Evolutionary conservation across 2,113 vertebrate species (phyloP).

Genomic region (Ranitomeya imitator): DNA sequence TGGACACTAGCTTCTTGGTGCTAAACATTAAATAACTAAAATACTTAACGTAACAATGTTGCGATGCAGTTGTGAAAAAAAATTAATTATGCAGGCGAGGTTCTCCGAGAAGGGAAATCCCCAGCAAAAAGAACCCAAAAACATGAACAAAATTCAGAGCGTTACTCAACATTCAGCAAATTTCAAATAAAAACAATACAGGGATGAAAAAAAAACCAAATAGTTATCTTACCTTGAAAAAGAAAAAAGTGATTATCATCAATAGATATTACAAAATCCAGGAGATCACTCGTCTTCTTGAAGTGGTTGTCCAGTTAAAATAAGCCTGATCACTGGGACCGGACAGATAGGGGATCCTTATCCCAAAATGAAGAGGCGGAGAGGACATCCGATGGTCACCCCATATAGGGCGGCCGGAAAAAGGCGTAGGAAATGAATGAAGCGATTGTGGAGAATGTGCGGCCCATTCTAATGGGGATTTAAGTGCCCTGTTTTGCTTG

Average conservation of each 20-base stretch:
- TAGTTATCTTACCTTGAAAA: too few species aligned
- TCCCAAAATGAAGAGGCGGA: too few species aligned
- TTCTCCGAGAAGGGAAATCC: not conserved
- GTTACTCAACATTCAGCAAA: not conserved
- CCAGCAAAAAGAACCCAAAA: not conserved
- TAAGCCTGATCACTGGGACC: too few species aligned
- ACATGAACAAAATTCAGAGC: not conserved
- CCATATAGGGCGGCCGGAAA: too few species aligned
- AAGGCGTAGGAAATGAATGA: too few species aligned
- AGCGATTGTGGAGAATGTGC: too few species aligned
- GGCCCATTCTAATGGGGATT: too few species aligned
- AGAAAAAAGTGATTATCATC: too few species aligned
- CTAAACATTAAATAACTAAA: not conserved
- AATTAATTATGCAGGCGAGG: not conserved
- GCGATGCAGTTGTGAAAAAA: not conserved
- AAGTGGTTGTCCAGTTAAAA: not conserved
- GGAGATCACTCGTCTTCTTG: not conserved
- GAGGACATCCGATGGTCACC: too few species aligned
- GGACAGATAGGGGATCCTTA: too few species aligned
- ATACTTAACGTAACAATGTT: not conserved
- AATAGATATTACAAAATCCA: not conserved
- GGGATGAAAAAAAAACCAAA: too few species aligned
- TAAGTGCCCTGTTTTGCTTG: too few species aligned
- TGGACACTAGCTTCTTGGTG: not conserved
- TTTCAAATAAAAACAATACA: not conserved